Evolutionary conservation across 2,797 vertebrate species (phyloP).

Genomic region (Cetoscarus ocellatus): DNA sequence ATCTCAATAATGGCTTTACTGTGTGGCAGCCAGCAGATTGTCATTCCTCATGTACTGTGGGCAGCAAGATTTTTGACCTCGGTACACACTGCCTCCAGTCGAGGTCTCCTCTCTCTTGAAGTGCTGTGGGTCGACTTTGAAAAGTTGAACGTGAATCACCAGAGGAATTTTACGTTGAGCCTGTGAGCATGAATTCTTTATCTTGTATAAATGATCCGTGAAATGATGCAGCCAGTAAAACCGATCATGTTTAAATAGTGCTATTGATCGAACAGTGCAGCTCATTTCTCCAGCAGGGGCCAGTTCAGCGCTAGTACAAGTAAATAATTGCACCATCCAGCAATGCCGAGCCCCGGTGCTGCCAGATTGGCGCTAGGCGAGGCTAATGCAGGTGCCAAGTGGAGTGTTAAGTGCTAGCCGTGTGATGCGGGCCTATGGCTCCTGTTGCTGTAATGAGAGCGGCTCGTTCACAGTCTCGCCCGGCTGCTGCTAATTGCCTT

Average conservation of each 20-base stretch:
- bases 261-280: conserved; percentile 25
- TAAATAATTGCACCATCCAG: conserved; percentile 34
- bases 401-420: conserved; percentile 61
- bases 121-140: conserved; percentile 11
- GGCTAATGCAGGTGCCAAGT: conserved; percentile 64
- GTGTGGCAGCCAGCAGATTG: conserved; percentile 50
- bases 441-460: conserved; percentile 74
- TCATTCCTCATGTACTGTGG: conserved; percentile 39
- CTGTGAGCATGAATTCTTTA: conserved; percentile 43
- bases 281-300: conserved; percentile 33
- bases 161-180: conserved; percentile 34
- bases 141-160: conserved; percentile 23
- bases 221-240: conserved; percentile 49
- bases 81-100: conserved; percentile 14
- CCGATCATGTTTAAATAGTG: conserved; percentile 52
- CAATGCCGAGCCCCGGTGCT: conserved; percentile 3
- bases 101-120: conserved; percentile 16
- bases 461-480: too few species aligned
- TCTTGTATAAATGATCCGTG: conserved; percentile 47
- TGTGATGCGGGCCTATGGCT: conserved; percentile 63
- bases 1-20: conserved; percentile 56
- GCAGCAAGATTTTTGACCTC: conserved; percentile 40
- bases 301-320: conserved; percentile 29
- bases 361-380: conserved; percentile 44
- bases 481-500: conserved; percentile 80